Percentiles rank a stretch among this genome's conserved stretches.
These are phyloP conservation scores for Peromyscus attwateri DNA, from an alignment of 2,797 vertebrate species.

Conservation along the genomic window DNA sequence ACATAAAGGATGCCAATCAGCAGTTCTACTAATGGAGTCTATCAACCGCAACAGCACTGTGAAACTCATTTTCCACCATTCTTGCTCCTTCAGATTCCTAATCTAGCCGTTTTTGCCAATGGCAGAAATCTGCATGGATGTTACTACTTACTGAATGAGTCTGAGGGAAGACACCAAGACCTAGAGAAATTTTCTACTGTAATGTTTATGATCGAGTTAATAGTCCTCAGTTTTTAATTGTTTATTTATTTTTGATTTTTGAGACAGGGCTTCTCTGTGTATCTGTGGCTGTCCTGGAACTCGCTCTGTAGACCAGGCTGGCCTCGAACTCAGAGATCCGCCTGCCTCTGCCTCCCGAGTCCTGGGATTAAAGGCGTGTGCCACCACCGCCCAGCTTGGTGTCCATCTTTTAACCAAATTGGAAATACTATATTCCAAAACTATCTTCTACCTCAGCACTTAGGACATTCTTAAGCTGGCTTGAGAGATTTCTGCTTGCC, in stretches of 20 bases:
- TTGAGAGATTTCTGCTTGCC: not conserved
- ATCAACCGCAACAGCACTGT: not conserved
- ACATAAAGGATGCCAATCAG: not conserved
- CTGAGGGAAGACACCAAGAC: not conserved
- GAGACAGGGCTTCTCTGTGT: not conserved
- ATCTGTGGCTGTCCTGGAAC: not conserved
- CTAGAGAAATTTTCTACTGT: not conserved
- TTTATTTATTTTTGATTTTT: not conserved
- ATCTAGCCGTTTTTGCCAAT: not conserved
- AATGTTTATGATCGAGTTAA: not conserved
- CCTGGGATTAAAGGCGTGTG: not conserved
- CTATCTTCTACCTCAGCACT: constrained; percentile 12
- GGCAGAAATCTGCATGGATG: not conserved
- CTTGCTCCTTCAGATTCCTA: not conserved
- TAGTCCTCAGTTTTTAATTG: not conserved
- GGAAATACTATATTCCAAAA: constrained; percentile 32
- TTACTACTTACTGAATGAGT: constrained; percentile 21
- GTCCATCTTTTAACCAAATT: constrained; percentile 1
- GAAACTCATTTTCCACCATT: not conserved
- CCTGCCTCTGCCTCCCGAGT: not conserved
- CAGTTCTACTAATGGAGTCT: not conserved
- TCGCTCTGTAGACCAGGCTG: not conserved
- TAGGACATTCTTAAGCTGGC: not conserved
- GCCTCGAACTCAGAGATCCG: not conserved
- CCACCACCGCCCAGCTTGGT: not conserved